These are phyloP conservation scores for Scomber scombrus DNA, from an alignment of 2,113 vertebrate genomes.

Conservation along the genomic window DNA sequence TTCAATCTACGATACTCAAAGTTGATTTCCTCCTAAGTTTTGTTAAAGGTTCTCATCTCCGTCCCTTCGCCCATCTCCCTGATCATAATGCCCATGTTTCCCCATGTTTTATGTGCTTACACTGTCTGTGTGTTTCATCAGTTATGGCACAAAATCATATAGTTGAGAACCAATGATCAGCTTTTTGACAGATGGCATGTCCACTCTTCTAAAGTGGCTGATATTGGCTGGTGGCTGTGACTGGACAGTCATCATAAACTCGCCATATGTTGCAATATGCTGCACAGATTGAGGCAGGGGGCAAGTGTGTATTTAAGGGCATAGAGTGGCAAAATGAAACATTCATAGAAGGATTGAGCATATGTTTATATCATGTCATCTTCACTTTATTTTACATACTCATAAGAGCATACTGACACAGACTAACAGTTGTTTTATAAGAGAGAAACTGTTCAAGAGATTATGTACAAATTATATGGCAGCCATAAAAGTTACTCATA, in stretches of 20 bases:
- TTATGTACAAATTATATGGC: neutral
- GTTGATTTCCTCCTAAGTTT: conserved; percentile 33
- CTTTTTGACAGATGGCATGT: conserved; percentile 77
- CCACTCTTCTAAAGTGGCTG: conserved; percentile 72
- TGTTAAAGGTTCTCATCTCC: conserved; percentile 13
- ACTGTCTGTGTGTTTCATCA: conserved; percentile 26
- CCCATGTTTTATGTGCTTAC: conserved; percentile 8
- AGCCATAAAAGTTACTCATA: neutral
- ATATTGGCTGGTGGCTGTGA: conserved; percentile 69
- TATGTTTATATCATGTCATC: conserved; percentile 68
- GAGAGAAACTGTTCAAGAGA: conserved; percentile 6
- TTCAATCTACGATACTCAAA: neutral
- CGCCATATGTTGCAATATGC: conserved; percentile 80
- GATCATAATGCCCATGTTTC: conserved; percentile 15
- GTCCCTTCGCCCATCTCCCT: neutral
- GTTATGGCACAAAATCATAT: conserved; percentile 49
- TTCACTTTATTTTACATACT: conserved; percentile 53
- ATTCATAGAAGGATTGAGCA: conserved; percentile 57
- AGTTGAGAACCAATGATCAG: conserved; percentile 50
- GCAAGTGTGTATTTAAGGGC: conserved; percentile 68
- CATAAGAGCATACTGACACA: conserved; percentile 23
- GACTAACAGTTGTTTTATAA: conserved; percentile 8
- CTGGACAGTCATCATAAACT: conserved; percentile 76
- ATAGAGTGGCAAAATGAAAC: conserved; percentile 59
- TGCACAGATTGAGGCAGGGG: conserved; percentile 71